These are phyloP conservation scores for Vanacampus margaritifer DNA, from an alignment of 2,113 vertebrate genomes.

Conservation along the genomic window DNA sequence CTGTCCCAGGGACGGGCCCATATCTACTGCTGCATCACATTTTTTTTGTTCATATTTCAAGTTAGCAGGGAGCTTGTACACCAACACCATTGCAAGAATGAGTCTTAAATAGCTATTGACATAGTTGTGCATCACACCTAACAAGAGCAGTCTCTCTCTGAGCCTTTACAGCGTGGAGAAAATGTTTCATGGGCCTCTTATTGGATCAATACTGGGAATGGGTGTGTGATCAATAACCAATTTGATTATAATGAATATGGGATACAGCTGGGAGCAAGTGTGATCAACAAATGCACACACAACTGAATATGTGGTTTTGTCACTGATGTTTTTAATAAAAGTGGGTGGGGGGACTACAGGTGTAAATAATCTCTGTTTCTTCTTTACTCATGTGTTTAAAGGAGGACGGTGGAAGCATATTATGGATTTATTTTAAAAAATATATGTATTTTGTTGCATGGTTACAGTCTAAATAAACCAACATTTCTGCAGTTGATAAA, in stretches of 20 bases:
- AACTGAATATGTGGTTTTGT: slow-evolving; percentile 1
- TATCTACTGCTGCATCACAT: neutral
- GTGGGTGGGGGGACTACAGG: neutral
- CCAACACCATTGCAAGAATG: slow-evolving; percentile 16
- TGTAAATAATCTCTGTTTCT: too few species aligned
- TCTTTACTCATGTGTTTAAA: neutral
- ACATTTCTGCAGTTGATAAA: too few species aligned
- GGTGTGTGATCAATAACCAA: slow-evolving; percentile 55
- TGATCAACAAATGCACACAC: neutral
- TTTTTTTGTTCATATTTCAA: neutral
- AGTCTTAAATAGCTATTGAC: slow-evolving; percentile 5
- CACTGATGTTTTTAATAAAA: slow-evolving; percentile 17
- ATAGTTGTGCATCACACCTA: neutral
- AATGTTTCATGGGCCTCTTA: slow-evolving; percentile 32
- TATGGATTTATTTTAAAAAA: too few species aligned
- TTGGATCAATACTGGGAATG: slow-evolving; percentile 36
- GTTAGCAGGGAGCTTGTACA: neutral
- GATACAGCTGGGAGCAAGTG: slow-evolving; percentile 22
- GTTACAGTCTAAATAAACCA: too few species aligned
- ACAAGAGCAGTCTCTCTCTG: neutral
- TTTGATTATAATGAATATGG: slow-evolving; percentile 60
- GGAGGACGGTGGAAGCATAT: too few species aligned
- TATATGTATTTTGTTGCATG: too few species aligned
- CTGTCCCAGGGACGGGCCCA: too few species aligned
- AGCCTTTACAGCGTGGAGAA: slow-evolving; percentile 16